A percentile compares a stretch with the other conserved stretches of the same genome.
Conservation (phyloP, 2,888 invertebrate genomes). For the Oligia fasciuncula region DNA sequence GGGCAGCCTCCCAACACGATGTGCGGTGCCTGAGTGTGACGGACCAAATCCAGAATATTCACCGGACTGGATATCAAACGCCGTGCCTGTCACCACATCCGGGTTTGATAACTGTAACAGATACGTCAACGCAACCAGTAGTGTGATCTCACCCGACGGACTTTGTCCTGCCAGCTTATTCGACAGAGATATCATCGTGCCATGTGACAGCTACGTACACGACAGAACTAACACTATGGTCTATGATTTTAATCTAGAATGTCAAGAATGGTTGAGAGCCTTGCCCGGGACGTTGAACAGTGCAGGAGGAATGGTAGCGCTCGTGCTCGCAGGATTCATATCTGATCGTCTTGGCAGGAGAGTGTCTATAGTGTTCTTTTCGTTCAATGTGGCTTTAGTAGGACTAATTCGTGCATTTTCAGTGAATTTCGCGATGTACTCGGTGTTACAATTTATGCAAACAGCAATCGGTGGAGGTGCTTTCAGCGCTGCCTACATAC, state of each 20-base stretch:
- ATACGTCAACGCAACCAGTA: conserved; percentile 72
- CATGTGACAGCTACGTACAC: conserved; percentile 82
- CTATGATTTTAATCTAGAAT: conserved; percentile 84
- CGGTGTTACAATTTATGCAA: conserved; percentile 82
- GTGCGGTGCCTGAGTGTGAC: conserved; percentile 81
- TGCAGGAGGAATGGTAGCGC: conserved; percentile 92
- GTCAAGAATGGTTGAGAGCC: conserved; percentile 92
- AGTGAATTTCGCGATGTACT: conserved; percentile 84
- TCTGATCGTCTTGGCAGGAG: conserved; percentile 91
- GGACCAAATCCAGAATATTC: conserved; percentile 74
- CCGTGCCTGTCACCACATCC: conserved; percentile 77
- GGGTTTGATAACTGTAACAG: conserved; percentile 82
- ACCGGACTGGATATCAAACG: conserved; percentile 80
- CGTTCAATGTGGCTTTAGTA: conserved; percentile 81
- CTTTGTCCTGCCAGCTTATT: conserved; percentile 78
- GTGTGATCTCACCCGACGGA: conserved; percentile 60
- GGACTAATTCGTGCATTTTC: conserved; percentile 85
- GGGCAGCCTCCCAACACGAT: conserved; percentile 81
- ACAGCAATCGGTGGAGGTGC: conserved; percentile 85
- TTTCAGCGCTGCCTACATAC: conserved; percentile 85
- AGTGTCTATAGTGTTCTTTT: conserved; percentile 82
- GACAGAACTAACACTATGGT: conserved; percentile 82
- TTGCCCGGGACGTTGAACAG: conserved; percentile 94
- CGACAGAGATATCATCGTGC: conserved; percentile 74
- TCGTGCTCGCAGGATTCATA: conserved; percentile 92